Base-by-base conservation (phyloP, 2,888 invertebrate genomes). In the Craniophora ligustri region DNA sequence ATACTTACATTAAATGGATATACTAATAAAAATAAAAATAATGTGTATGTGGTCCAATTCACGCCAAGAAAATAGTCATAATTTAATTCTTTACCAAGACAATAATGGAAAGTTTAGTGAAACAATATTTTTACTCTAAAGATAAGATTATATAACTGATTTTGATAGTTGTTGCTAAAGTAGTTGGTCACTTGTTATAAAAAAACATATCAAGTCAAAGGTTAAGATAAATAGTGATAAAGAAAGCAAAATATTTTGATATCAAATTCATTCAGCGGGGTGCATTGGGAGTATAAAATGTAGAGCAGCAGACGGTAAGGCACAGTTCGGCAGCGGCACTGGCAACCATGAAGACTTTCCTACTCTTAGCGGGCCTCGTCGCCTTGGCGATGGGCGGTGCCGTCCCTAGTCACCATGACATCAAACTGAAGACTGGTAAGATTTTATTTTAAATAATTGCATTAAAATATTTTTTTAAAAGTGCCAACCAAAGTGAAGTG, bases 261-360 rank as follows among this genome's bases (percentile, higher is more conserved):
- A 42, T 1, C n/a, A 34, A 32, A 23, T 32, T 5, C 14, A 42
- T 11, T 15, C 5, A 5, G 31, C 26, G 38, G 14, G 15, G 35
- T 26, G 16, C 14, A n/a, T 35, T 6, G 8, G 6, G 18, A 18
- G 53, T 72, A 67, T 74, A 67, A 38, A 72, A 54, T 13, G 46
- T 8, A 31, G 3, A 35, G 6, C 16, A 30, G 4, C 6, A 3
- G 15, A n/a, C 15, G 11, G 38, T 28, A 15, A 30, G 13, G 32
- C 30, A 84, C 82, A 84, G 84, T 83, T 79, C 26, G 54, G 54
- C 71, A 63, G 62, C 60, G 60, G 56, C 57, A 60, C 58, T 50
- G 60, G 51, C 57, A 67, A 85, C 72, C 55, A 87, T 86, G 88
- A 88, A 84, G 82, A 82, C 85, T 80, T 79, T 87, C 76, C 62